phyloP scores from a whole-genome alignment of 2,113 vertebrate genomes.

The Brienomyrus longianalis region DNA sequence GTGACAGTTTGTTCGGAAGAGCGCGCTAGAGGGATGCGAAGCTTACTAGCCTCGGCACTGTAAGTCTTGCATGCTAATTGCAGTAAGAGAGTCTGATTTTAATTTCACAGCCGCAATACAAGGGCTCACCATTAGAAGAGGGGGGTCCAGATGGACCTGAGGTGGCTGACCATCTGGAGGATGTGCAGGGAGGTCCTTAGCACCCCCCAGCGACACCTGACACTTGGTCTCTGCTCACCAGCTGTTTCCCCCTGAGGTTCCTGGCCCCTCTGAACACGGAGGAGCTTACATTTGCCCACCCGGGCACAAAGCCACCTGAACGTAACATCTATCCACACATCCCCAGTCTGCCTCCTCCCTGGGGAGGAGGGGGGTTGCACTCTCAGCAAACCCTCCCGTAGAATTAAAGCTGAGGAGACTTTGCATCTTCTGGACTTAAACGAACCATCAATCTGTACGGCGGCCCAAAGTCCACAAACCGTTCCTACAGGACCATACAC shows the following conservation, averaged over 20 bases:
- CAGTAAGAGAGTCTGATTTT: conserved; percentile 24
- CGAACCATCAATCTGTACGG: neutral
- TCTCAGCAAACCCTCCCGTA: neutral
- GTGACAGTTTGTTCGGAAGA: conserved; percentile 9
- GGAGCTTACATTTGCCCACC: neutral
- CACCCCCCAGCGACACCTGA: neutral
- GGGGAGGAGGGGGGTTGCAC: neutral
- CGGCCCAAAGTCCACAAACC: neutral
- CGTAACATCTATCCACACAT: neutral
- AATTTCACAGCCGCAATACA: neutral
- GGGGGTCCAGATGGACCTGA: neutral
- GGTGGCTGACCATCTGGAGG: neutral
- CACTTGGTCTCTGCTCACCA: neutral
- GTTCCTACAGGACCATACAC: neutral
- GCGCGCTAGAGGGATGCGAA: neutral
- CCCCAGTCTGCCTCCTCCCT: neutral
- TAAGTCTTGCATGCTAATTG: conserved; percentile 47
- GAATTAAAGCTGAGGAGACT: neutral
- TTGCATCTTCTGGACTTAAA: neutral
- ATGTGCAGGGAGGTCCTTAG: neutral
- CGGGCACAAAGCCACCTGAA: neutral
- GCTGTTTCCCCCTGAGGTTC: neutral
- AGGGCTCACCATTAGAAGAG: neutral
- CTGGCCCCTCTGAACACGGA: neutral
- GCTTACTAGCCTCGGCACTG: conserved; percentile 20